Evolutionary conservation across 23 tunicate species (phyloP).

Genomic region (Styela clava): DNA sequence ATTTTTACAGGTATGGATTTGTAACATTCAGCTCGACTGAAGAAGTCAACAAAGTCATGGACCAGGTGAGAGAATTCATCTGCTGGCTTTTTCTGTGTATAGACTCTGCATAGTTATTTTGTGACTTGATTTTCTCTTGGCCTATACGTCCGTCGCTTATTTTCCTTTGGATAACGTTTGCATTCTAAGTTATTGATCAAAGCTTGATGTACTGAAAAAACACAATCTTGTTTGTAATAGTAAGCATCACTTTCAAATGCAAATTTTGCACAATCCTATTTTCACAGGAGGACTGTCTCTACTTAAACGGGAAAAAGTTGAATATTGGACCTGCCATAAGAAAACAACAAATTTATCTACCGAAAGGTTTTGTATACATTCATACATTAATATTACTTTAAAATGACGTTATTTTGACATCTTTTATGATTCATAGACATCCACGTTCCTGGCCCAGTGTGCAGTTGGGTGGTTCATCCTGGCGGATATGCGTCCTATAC

Average conservation of each 20-base stretch:
- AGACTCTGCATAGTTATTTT: background rate
- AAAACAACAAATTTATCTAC: conserved; percentile 86
- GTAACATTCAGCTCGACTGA: conserved; percentile 93
- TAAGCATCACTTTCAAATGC: too few species aligned
- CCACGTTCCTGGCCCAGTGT: conserved; percentile 78
- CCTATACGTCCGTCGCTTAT: background rate
- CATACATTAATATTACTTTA: too few species aligned
- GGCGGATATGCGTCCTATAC: conserved; percentile 96
- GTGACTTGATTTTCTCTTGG: background rate
- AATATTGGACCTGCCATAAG: conserved; percentile 98
- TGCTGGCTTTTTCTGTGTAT: background rate
- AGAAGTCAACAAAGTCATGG: conserved; percentile 92
- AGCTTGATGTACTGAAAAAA: too few species aligned
- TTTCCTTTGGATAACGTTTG: too few species aligned
- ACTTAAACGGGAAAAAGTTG: conserved; percentile 89
- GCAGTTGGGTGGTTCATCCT: conserved; percentile 97
- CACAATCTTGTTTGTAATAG: too few species aligned
- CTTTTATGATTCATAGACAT: conserved; percentile 58
- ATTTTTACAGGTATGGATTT: conserved; percentile 86
- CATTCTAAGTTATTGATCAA: too few species aligned
- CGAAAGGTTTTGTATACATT: too few species aligned
- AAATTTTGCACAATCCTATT: too few species aligned
- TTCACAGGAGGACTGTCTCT: conserved; percentile 73
- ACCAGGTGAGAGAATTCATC: conserved; percentile 70
- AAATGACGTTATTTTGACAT: too few species aligned